These are phyloP conservation scores for Caradrina kadenii DNA, from an alignment of 2,888 invertebrate species.

Conservation along the genomic window DNA sequence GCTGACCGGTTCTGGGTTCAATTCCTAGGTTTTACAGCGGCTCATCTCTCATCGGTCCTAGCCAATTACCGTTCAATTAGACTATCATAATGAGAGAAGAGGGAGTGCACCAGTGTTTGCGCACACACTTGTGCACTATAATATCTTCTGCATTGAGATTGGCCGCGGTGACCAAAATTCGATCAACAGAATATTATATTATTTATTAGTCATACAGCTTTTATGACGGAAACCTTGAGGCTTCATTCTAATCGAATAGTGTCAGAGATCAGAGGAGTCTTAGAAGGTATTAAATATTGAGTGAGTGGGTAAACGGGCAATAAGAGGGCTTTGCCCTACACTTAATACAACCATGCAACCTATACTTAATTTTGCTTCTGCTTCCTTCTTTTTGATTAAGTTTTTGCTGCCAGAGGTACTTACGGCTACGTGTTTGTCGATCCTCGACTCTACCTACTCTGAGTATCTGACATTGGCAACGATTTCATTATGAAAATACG, in stretches of 20 bases:
- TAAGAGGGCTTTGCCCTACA: background rate
- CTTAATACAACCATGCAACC: background rate
- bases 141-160: background rate
- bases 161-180: background rate
- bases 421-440: background rate
- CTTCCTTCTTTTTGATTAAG: background rate
- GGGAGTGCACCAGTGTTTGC: background rate
- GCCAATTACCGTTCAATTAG: background rate
- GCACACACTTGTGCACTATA: background rate
- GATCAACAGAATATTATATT: background rate
- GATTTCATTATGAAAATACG: slow-evolving; percentile 5
- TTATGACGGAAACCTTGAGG: background rate
- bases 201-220: background rate
- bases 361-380: background rate
- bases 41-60: background rate
- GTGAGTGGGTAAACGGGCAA: too few species aligned
- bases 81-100: background rate
- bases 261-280: background rate
- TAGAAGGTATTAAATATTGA: background rate
- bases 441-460: background rate
- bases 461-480: background rate
- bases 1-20: background rate
- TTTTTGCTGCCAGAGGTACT: background rate
- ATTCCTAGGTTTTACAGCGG: background rate
- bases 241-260: background rate